Evolutionary conservation across 1,140 invertebrate genomes (phyloP), one percentile per base, ranked within the genome.

Genomic region (Diorhabda elongata): DNA sequence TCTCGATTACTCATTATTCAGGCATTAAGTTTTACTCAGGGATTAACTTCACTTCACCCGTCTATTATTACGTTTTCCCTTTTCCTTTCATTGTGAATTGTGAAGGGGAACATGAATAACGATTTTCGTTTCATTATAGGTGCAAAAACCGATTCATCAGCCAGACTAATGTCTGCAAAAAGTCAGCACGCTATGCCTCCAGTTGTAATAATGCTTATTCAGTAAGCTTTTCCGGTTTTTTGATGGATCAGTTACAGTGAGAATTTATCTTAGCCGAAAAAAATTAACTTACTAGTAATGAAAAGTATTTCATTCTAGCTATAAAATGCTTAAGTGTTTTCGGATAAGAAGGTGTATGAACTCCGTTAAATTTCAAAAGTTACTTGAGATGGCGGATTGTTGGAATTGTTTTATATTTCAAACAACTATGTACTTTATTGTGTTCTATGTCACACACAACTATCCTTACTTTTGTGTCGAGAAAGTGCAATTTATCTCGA

Each of bases 121-220:
- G 74, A 75, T 74, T 74, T 74, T 75, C 72, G 71, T 75, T 75
- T 74, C 72, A 75, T 75, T 67, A 67, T 59, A 43, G 44, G 64
- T 44, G 58, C 61, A 70, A 73, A 68, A 66, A 47, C 47, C 68
- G 42, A 61, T 60, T 61, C 58, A 60, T 61, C 66, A 52, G 58
- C 43, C 42, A 41, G 65, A 65, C 64, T 65, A 64, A 64, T 64
- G 62, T 26, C n/a, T 44, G 44, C 44, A 64, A 64, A 64, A 64
- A 64, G 44, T 52, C 44, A 41, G 11, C 44, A 52, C 47, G 47
- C 44, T 47, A 41, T 45, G 47, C 44, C 26, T 52, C 11, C 44
- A 9, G n/a, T 44, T 64, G 47, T 64, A 64, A 64, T 52, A 64
- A 64, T 9, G 44, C 45, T 11, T 58, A 61, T 69, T 45, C 11